Base-by-base conservation (phyloP, 1,140 invertebrate species). In the Pseudachorutes palmiensis region DNA sequence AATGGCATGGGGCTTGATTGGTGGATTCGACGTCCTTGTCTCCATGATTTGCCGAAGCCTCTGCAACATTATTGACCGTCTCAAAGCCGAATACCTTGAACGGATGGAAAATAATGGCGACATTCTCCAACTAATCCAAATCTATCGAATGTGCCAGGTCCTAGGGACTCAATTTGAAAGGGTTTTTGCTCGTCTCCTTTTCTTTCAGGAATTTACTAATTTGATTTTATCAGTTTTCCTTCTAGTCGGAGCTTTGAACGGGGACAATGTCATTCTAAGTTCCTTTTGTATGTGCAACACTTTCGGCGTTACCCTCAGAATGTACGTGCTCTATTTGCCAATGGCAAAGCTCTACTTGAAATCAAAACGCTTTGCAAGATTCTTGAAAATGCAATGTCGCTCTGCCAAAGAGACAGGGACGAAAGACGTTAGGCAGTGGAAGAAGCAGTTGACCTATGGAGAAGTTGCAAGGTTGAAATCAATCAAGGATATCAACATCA, bases 321-420 rank as follows among this genome's bases (percentile, higher is more conserved):
- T 63, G 32, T 63, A 63, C 31, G 24, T 63, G 36, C 30, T 63
- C 19, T 63, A 63, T 29, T 24, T 63, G 14, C 61, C 61, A 28
- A 63, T 63, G 61, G 59, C 59, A 12, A 61, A 61, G 26, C 30
- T 61, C 9, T 31, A 9, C 9, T 9, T 9, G 9, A 32, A 61
- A 30, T 61, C 61, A 45, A 26, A 9, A 5, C 2, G n/a, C 3
- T 41, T 63, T 41, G 31, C 16, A 48, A 41, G 22, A 12, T 26
- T 63, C 29, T 3, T 63, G 3, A 63, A 48, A 30, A 2, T 22
- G 5, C 31, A 63, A 14, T 26, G 31, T 36, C 28, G 2, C 9
- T n/a, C n/a, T n/a, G n/a, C n/a, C n/a, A n/a, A n/a, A n/a, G n/a
- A n/a, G n/a, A n/a, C n/a, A n/a, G n/a, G 59, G 16, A 5, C 3